These are phyloP conservation scores for Mycetomoellerius zeteki DNA, from an alignment of 1,140 invertebrate genomes.

Conservation along the genomic window DNA sequence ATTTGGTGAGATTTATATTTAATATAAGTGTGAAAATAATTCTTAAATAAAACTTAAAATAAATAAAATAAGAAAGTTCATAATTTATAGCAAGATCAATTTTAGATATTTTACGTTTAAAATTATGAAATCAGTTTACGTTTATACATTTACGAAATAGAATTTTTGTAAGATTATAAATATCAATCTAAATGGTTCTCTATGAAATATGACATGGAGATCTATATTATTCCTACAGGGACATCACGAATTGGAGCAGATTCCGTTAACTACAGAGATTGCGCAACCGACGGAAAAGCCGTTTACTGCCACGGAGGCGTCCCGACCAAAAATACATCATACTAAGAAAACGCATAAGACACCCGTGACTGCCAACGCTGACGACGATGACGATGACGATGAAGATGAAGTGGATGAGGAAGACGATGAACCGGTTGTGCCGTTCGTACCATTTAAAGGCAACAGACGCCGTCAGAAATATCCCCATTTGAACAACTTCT, in stretches of 20 bases:
- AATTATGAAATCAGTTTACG: neutral
- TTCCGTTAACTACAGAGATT: constrained; percentile 61
- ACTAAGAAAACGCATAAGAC: constrained; percentile 76
- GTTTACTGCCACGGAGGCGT: constrained; percentile 38
- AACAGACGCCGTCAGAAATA: constrained; percentile 74
- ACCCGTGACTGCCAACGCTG: constrained; percentile 38
- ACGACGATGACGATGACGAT: constrained; percentile 72
- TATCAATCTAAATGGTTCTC: neutral
- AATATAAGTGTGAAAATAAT: neutral
- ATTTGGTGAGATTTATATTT: neutral
- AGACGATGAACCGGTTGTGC: constrained; percentile 71
- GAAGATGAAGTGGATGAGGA: constrained; percentile 79
- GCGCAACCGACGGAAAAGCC: constrained; percentile 63
- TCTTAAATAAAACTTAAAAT: neutral
- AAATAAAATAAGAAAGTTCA: neutral
- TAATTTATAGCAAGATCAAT: neutral
- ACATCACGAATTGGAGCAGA: constrained; percentile 51
- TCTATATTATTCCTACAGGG: neutral
- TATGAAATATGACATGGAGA: neutral
- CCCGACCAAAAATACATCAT: constrained; percentile 67
- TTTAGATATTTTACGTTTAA: neutral
- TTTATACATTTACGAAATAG: neutral
- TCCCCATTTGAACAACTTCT: constrained; percentile 82
- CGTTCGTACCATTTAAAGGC: constrained; percentile 78
- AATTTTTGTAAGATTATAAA: neutral